Evolutionary conservation across 2,113 vertebrate genomes (phyloP).

Genomic region (Peromyscus leucopus): DNA sequence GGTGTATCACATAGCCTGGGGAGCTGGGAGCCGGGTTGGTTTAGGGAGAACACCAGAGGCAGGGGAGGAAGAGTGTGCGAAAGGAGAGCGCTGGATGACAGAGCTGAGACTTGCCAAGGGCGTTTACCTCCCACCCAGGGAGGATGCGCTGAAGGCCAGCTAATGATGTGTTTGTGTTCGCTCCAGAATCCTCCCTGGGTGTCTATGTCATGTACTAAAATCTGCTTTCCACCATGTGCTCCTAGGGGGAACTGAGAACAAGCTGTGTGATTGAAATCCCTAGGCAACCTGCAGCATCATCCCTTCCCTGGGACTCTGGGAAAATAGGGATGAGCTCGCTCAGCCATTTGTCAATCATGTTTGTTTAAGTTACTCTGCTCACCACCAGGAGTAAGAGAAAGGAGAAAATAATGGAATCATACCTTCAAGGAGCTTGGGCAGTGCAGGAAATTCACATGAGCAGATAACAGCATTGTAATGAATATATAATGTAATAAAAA

Average conservation of each 20-base stretch:
- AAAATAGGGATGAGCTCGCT: not conserved
- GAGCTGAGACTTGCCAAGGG: not conserved
- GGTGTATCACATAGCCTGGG: rapidly evolving
- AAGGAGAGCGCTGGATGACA: not conserved
- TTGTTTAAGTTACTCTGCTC: not conserved
- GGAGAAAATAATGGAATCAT: not conserved
- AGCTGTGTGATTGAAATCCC: not conserved
- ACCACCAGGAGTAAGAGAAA: not conserved
- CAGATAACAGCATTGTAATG: not conserved
- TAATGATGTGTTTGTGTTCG: not conserved
- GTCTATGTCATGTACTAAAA: not conserved
- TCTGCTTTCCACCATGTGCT: not conserved
- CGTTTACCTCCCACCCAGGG: not conserved
- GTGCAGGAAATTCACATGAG: not conserved
- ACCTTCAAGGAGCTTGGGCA: not conserved
- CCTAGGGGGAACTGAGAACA: not conserved
- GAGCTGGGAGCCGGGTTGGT: not conserved
- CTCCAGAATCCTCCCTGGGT: not conserved
- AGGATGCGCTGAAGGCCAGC: not conserved
- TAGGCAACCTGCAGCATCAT: not conserved
- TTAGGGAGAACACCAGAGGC: no score
- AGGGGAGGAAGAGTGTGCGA: not conserved
- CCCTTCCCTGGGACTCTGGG: not conserved
- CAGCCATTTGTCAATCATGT: not conserved
- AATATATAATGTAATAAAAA: not conserved